Base-by-base conservation (phyloP, 2,888 invertebrate genomes). In the Thecophora atra region DNA sequence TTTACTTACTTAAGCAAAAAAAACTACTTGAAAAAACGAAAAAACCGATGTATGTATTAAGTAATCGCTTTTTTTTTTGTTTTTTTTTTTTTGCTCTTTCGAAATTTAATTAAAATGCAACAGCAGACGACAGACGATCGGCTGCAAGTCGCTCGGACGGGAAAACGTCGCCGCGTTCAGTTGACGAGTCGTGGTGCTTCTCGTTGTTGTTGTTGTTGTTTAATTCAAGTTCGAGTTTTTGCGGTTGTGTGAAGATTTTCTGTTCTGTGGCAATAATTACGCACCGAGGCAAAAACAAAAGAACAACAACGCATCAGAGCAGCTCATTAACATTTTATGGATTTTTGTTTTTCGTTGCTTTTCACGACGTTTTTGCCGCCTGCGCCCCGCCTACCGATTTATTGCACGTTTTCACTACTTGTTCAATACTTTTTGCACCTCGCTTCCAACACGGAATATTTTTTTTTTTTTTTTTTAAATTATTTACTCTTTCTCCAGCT, bases 31-130 rank as follows among this genome's bases (percentile, higher is more conserved):
- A 37, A 47, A 60, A 69, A 19, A 56, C 37, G 21, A 64, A 64
- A 42, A 19, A 24, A 56, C 21, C 30, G 30, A 37, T 64, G 47
- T 47, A 47, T 64, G 64, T 19, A 47, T 64, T 42, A 26, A 24
- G 19, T 21, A 63, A 63, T 28, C 21, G 19, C 73, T 75, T 74
- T 73, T 64, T 8, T 74, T 73, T 65, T 74, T 62, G 66, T 67
- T 74, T 77, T 80, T 79, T 74, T 73, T 64, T 8, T 74, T 73
- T 65, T 74, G 64, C 67, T 67, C 73, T 77, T 80, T 79, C 73
- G 78, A 17, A 42, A 68, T 58, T 79, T 80, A 81, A 81, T 81
- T 80, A 76, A 81, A 81, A 79, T 80, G 76, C 80, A 76, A 74
- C 76, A 47, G 30, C 44, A 65, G 77, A 78, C 68, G 73, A 51